Evolutionary conservation across 2,888 invertebrate genomes (phyloP), one percentile per base, ranked within the genome.

Genomic region (Eupithecia subumbrata): DNA sequence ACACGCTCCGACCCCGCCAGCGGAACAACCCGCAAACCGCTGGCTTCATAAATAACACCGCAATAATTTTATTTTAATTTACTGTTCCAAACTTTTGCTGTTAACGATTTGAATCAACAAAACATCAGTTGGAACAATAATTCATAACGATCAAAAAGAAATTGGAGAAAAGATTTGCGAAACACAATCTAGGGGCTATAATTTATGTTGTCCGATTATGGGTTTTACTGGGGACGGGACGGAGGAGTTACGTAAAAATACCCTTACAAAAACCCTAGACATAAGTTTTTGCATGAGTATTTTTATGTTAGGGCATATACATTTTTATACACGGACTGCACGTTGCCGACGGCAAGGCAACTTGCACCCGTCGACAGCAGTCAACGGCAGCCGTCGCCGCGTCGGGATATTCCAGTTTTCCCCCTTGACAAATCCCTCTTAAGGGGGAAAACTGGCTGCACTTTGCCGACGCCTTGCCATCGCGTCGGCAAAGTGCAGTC

Each of bases 81-180:
- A 76, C 74, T 52, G 73, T 45, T 73, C 30, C 37, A 63, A 80
- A 78, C 73, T 75, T 76, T 63, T 73, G 73, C 74, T 52, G 71
- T 66, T 72, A 75, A 75, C 74, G 69, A 76, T 77, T 79, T 77
- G 76, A 79, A 79, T 77, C 76, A 77, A 76, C 76, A 72, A 22
- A 73, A 77, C 45, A 69, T 71, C 68, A 79, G 75, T 77, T 72
- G 52, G n/a, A 67, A 74, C 74, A 75, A 78, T 81, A 79, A 80
- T 77, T 76, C 68, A 45, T 60, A 63, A 73, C 75, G 68, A 77
- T 74, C 40, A 72, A 74, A 76, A 79, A 77, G 72, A 73, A 77
- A 72, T n/a, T 45, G 67, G 78, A 81, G 79, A 79, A 78, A 78
- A 77, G 76, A 78, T 80, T 81, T 75, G 72, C 74, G 77, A 64